Evolutionary conservation across 2,113 vertebrate genomes (phyloP).

Genomic region (Dipodomys spectabilis): DNA sequence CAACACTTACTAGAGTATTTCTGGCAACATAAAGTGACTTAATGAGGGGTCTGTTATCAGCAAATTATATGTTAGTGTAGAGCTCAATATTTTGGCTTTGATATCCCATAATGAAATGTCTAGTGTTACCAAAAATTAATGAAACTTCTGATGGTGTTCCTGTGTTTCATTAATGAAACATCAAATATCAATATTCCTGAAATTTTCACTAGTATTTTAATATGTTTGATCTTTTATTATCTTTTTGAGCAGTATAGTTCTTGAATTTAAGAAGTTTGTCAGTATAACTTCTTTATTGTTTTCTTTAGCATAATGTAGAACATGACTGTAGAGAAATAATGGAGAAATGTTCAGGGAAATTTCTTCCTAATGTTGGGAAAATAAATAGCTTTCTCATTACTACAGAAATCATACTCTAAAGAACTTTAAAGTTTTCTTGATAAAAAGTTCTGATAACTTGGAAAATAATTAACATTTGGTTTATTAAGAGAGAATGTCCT

Average conservation of each 20-base stretch:
- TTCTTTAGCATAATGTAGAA: constrained; percentile 53
- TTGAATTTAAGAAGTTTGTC: constrained; percentile 51
- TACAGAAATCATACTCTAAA: background rate
- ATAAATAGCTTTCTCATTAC: constrained; percentile 64
- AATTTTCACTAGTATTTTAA: constrained; percentile 78
- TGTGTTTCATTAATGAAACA: constrained; percentile 69
- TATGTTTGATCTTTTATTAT: constrained; percentile 64
- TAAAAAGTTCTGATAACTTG: constrained; percentile 16
- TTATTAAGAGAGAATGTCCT: constrained; percentile 8
- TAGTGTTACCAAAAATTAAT: constrained; percentile 69
- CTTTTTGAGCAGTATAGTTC: constrained; percentile 48
- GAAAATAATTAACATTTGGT: background rate
- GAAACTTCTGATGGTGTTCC: constrained; percentile 68
- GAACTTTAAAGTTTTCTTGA: background rate
- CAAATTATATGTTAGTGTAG: constrained; percentile 50
- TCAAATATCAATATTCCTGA: constrained; percentile 58
- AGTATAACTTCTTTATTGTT: constrained; percentile 68
- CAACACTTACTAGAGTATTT: constrained; percentile 74
- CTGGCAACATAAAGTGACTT: constrained; percentile 61
- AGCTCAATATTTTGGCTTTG: constrained; percentile 63
- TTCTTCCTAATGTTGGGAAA: constrained; percentile 47
- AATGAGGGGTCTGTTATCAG: constrained; percentile 57
- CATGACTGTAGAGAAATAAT: constrained; percentile 46
- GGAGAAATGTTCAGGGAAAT: constrained; percentile 54
- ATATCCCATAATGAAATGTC: constrained; percentile 53